Evolutionary conservation across 1,140 invertebrate species (phyloP).

Genomic region (Nymphalis io): DNA sequence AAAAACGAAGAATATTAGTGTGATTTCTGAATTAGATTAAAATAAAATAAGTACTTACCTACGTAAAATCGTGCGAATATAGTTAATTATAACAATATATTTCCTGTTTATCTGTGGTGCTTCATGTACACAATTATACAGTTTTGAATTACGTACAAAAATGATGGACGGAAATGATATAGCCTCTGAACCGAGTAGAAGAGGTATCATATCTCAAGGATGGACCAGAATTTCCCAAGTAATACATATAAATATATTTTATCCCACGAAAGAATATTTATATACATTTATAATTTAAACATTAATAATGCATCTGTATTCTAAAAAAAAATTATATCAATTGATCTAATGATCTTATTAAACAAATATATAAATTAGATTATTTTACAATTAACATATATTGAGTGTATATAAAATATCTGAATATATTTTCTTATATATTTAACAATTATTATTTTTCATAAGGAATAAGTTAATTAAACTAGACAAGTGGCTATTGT

Average conservation of each 20-base stretch:
- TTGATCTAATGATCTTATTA: too few species aligned
- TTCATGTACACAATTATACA: slow-evolving; percentile 21
- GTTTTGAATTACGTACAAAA: slow-evolving; percentile 40
- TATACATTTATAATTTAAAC: too few species aligned
- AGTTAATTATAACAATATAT: background rate
- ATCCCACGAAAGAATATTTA: too few species aligned
- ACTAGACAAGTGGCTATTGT: too few species aligned
- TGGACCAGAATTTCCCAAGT: slow-evolving; percentile 83
- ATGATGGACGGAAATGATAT: slow-evolving; percentile 83
- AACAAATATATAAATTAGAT: too few species aligned
- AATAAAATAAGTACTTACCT: slow-evolving; percentile 9
- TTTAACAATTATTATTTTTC: too few species aligned
- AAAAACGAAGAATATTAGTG: slow-evolving; percentile 13
- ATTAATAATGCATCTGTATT: background rate
- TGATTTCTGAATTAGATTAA: slow-evolving; percentile 7
- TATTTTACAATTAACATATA: too few species aligned
- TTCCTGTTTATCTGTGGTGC: background rate
- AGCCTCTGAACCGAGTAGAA: slow-evolving; percentile 71
- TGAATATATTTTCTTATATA: too few species aligned
- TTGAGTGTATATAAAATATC: too few species aligned
- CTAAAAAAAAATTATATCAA: too few species aligned
- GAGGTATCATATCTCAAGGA: slow-evolving; percentile 81
- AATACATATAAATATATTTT: slow-evolving; percentile 30
- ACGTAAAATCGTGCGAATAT: background rate
- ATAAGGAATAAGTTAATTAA: too few species aligned